phyloP scores from a whole-genome alignment of 2,888 invertebrate species.

The Amiota mariae region DNA sequence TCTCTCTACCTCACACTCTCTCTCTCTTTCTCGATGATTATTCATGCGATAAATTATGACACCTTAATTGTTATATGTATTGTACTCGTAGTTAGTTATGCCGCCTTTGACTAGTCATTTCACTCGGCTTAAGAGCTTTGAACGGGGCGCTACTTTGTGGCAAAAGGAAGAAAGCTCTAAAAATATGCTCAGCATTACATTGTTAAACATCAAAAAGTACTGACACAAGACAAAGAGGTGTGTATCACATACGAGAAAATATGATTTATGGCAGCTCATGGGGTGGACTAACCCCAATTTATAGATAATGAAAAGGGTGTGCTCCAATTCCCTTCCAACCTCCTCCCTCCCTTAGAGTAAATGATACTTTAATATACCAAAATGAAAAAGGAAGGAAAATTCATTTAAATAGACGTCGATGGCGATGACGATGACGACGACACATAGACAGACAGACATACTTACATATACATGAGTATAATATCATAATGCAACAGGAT shows the following conservation, averaged over 20 bases:
- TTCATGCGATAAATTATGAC: conserved; percentile 31
- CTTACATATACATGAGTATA: conserved; percentile 5
- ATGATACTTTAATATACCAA: too few species aligned
- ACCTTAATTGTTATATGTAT: conserved; percentile 30
- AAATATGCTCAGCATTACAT: background rate
- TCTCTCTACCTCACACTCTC: background rate
- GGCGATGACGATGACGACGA: too few species aligned
- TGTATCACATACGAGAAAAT: conserved; percentile 17
- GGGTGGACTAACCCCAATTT: background rate
- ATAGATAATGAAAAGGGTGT: background rate
- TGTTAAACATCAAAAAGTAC: conserved; percentile 25
- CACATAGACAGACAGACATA: background rate
- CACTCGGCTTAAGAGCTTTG: background rate
- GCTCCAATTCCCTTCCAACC: background rate
- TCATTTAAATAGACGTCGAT: background rate
- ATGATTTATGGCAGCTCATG: conserved; percentile 24
- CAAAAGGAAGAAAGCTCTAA: background rate
- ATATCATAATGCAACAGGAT: background rate
- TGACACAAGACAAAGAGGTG: conserved; percentile 1
- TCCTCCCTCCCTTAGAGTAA: too few species aligned
- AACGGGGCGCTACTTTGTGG: background rate
- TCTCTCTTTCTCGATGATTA: conserved; percentile 7
- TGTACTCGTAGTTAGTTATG: background rate
- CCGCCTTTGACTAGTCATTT: conserved; percentile 6
- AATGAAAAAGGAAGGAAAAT: too few species aligned